Evolutionary conservation across 2,113 vertebrate genomes (phyloP).

Genomic region (Proteles cristata): DNA sequence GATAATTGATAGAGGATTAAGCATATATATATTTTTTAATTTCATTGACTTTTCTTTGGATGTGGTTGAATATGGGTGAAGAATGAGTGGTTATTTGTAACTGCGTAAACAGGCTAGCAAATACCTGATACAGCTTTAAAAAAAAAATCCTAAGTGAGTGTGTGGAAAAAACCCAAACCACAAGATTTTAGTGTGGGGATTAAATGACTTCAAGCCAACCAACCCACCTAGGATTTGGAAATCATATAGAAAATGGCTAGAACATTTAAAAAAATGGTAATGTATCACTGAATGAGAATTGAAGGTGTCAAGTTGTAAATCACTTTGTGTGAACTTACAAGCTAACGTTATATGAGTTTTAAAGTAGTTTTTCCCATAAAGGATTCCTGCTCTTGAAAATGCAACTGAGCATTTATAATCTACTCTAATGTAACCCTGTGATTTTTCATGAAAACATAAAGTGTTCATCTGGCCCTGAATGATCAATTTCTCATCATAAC

Average conservation of each 20-base stretch:
- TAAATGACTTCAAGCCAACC: slow-evolving; percentile 42
- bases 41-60: background rate
- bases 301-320: background rate
- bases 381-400: slow-evolving; percentile 16
- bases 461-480: slow-evolving; percentile 8
- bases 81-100: slow-evolving; percentile 5
- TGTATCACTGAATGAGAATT: background rate
- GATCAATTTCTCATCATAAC: background rate
- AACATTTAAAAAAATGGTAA: background rate
- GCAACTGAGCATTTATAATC: slow-evolving; percentile 30
- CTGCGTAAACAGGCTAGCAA: background rate
- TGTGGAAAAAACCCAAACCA: slow-evolving; percentile 4
- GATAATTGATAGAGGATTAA: background rate
- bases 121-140: background rate
- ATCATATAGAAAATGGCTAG: slow-evolving; percentile 40
- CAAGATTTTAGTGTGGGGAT: slow-evolving; percentile 28
- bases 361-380: slow-evolving; percentile 11
- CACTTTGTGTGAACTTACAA: slow-evolving; percentile 33
- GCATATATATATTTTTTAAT: slow-evolving; percentile 10
- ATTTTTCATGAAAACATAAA: slow-evolving; percentile 53
- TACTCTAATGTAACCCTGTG: background rate
- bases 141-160: slow-evolving; percentile 16
- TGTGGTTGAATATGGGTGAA: slow-evolving; percentile 3
- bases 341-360: slow-evolving; percentile 33
- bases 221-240: background rate